Evolutionary conservation across 1,140 invertebrate species (phyloP).

Genomic region (Pollicipes pollicipes): DNA sequence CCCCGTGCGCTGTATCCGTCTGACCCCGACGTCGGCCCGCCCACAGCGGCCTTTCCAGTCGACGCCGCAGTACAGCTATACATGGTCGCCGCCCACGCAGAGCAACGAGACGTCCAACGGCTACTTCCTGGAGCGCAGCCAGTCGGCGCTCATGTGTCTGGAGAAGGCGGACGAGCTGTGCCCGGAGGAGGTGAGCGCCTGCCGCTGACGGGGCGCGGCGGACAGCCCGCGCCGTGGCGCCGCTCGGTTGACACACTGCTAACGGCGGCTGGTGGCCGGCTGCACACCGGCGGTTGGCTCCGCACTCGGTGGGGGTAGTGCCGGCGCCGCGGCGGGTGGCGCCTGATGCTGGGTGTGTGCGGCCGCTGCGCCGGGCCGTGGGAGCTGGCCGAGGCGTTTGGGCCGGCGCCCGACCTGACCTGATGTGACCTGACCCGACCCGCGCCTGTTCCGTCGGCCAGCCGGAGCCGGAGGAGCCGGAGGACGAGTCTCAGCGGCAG

Average conservation of each 20-base stretch:
- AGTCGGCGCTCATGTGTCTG: slow-evolving; percentile 74
- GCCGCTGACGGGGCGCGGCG: no score
- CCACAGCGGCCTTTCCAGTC: background rate
- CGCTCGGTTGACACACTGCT: no score
- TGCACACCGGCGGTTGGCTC: no score
- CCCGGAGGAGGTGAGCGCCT: slow-evolving; percentile 50
- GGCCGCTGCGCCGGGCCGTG: no score
- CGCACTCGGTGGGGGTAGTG: no score
- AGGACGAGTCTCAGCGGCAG: background rate
- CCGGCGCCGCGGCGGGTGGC: no score
- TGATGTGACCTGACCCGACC: no score
- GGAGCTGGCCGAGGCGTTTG: no score
- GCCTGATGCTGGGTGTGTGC: no score
- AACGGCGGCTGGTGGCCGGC: no score
- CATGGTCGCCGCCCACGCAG: slow-evolving; percentile 72
- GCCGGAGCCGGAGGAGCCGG: background rate
- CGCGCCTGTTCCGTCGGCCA: background rate
- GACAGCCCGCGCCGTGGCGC: no score
- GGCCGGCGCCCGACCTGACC: no score
- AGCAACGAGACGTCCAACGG: slow-evolving; percentile 90
- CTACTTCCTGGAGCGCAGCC: slow-evolving; percentile 83
- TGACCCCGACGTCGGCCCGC: slow-evolving; percentile 20
- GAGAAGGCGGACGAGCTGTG: slow-evolving; percentile 64
- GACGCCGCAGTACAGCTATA: slow-evolving; percentile 51
- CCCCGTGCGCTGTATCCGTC: background rate